Evolutionary conservation across 2,888 invertebrate genomes (phyloP).

Genomic region (Drosophila robusta): DNA sequence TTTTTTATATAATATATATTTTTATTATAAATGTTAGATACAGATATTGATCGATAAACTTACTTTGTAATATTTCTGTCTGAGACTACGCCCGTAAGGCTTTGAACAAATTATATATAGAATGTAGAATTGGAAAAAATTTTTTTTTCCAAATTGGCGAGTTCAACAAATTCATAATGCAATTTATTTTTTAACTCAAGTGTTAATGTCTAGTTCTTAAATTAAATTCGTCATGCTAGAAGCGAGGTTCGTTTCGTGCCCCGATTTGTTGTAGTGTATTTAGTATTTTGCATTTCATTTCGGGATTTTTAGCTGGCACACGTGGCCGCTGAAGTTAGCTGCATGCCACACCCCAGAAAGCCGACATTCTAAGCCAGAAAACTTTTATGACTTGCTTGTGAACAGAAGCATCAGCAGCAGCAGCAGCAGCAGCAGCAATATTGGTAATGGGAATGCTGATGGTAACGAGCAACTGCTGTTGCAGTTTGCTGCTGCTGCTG

Average conservation of each 20-base stretch:
- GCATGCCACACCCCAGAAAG: constrained; percentile 30
- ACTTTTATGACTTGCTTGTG: constrained; percentile 70
- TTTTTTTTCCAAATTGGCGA: too few species aligned
- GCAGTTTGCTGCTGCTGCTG: constrained; percentile 25
- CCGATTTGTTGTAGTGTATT: constrained; percentile 50
- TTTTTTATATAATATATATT: too few species aligned
- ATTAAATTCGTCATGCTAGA: too few species aligned
- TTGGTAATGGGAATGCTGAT: constrained; percentile 59
- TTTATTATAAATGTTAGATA: too few species aligned
- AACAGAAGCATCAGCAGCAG: constrained; percentile 16
- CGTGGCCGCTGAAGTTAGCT: constrained; percentile 26
- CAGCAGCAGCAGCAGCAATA: constrained; percentile 34
- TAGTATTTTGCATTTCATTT: constrained; percentile 48
- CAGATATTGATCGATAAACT: too few species aligned
- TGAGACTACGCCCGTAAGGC: too few species aligned
- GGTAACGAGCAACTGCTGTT: constrained; percentile 31
- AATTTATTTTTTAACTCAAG: too few species aligned
- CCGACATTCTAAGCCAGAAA: constrained; percentile 52
- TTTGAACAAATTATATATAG: too few species aligned
- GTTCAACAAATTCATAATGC: too few species aligned
- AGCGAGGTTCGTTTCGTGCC: background rate
- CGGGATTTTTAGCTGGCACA: constrained; percentile 28
- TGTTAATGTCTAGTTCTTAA: too few species aligned
- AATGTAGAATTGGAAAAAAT: too few species aligned
- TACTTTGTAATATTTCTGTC: too few species aligned